A percentile compares a stretch with the other conserved stretches of the same genome.
Evolutionary conservation across 2,113 vertebrate species (phyloP).

Genomic region (Taurulus bubalis): DNA sequence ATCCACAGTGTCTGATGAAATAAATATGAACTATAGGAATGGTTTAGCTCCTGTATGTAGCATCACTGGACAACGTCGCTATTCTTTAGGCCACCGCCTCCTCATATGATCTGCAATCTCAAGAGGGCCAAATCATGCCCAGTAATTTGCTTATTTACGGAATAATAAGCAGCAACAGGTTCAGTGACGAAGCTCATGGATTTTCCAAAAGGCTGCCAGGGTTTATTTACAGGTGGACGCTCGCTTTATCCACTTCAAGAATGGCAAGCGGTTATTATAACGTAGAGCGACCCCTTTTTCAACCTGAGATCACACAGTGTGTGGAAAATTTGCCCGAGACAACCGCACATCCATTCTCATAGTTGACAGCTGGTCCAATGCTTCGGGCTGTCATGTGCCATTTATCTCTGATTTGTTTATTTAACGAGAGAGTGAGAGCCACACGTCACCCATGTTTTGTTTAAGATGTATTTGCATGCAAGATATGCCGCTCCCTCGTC

Average conservation of each 20-base stretch:
- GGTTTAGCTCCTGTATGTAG: background rate
- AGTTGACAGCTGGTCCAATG: constrained; percentile 12
- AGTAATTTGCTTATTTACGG: constrained; percentile 14
- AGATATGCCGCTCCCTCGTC: background rate
- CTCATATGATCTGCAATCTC: background rate
- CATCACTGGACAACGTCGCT: background rate
- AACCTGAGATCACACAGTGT: background rate
- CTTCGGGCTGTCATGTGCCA: background rate
- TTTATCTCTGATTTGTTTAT: constrained; percentile 28
- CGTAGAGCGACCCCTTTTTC: background rate
- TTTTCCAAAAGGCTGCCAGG: constrained; percentile 7
- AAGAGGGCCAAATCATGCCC: constrained; percentile 2
- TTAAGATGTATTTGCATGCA: constrained; percentile 18
- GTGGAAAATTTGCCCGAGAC: background rate
- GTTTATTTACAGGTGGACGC: constrained; percentile 26
- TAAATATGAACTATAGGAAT: background rate
- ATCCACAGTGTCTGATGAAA: background rate
- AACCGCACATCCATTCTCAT: constrained; percentile 18
- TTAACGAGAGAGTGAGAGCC: background rate
- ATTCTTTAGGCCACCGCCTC: background rate
- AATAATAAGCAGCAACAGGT: constrained; percentile 6
- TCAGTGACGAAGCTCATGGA: background rate
- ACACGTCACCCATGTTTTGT: background rate
- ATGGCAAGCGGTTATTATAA: background rate
- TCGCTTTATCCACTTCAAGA: constrained; percentile 15